Base-by-base conservation (phyloP, 2,888 invertebrate genomes). In the Diarsia brunnea region DNA sequence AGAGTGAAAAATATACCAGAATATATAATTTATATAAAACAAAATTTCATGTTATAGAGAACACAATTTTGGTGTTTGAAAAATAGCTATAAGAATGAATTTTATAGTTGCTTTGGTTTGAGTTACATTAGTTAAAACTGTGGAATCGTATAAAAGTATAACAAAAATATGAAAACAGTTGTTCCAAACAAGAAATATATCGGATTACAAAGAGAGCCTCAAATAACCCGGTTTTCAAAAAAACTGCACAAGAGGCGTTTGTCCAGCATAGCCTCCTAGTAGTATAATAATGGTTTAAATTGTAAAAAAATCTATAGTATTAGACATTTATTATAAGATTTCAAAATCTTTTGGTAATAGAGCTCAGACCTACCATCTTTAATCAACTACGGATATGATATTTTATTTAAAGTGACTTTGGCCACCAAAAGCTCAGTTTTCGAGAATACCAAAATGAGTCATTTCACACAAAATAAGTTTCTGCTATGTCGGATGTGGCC, bases 31-130 rank as follows among this genome's bases (percentile, higher is more conserved):
- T 61, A 16, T 43, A 77, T 31, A 16, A 55, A 55, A 47, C 31
- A 49, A 27, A 79, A 69, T 31, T 43, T 53, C 31, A 58, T 61
- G 21, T 65, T 51, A 16, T 12, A 67, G 19, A 68, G n/a, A 68
- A 64, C 27, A 71, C 53, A 83, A 45, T 27, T 49, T 72, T 24
- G 24, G 21, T 24, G 68, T 61, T 55, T 51, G 3, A 79, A 47
- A 31, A 31, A 43, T 16, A 8, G 16, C 27, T 60, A 61, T 12
- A 14, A 70, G 27, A 66, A 78, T 43, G 27, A 73, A 72, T 75
- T 79, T 78, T 43, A 73, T 73, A 58, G 43, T 43, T 72, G 60
- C 88, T 87, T 87, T 87, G 87, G 87, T 81, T 84, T 75, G 38
- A 75, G 63, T 85, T 79, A 65, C 73, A 72, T 70, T 78, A 31